Evolutionary conservation across 2,888 invertebrate genomes (phyloP).

Genomic region (Diloba caeruleocephala): DNA sequence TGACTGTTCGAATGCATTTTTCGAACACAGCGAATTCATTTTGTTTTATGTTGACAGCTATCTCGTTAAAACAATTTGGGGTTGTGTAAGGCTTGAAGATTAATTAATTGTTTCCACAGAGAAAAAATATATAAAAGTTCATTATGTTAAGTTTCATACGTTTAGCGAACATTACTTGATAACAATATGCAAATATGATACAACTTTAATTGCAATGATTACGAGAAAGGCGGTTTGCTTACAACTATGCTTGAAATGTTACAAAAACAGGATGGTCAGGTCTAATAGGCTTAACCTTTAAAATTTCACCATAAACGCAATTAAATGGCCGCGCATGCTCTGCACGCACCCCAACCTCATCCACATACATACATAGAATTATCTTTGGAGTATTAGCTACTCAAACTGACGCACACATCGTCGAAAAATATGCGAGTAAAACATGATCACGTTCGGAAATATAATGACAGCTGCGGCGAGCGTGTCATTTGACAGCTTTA

Average conservation of each 20-base stretch:
- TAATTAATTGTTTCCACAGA: no score
- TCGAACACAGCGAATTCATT: constrained; percentile 8
- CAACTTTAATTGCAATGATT: constrained; percentile 57
- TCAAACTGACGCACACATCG: constrained; percentile 42
- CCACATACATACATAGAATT: constrained; percentile 43
- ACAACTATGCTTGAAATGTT: constrained; percentile 61
- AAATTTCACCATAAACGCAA: constrained; percentile 75
- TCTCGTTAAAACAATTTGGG: not conserved
- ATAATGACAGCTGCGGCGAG: constrained; percentile 43
- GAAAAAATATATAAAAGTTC: no score
- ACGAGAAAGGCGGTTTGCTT: constrained; percentile 66
- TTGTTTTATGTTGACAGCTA: not conserved
- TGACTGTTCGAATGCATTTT: constrained; percentile 25
- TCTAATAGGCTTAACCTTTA: constrained; percentile 82
- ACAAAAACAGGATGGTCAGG: constrained; percentile 64
- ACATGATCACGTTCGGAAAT: constrained; percentile 36
- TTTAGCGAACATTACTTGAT: constrained; percentile 32
- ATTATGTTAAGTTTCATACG: constrained; percentile 16
- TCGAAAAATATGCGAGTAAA: constrained; percentile 49
- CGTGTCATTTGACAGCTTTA: constrained; percentile 41
- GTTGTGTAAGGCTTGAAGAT: no score
- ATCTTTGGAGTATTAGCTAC: constrained; percentile 41
- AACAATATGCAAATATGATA: constrained; percentile 56
- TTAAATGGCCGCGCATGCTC: constrained; percentile 69
- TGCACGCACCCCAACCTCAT: constrained; percentile 58